Evolutionary conservation across 2,797 vertebrate genomes (phyloP), one percentile per base, ranked within the genome.

Genomic region (Vespertilio murinus): DNA sequence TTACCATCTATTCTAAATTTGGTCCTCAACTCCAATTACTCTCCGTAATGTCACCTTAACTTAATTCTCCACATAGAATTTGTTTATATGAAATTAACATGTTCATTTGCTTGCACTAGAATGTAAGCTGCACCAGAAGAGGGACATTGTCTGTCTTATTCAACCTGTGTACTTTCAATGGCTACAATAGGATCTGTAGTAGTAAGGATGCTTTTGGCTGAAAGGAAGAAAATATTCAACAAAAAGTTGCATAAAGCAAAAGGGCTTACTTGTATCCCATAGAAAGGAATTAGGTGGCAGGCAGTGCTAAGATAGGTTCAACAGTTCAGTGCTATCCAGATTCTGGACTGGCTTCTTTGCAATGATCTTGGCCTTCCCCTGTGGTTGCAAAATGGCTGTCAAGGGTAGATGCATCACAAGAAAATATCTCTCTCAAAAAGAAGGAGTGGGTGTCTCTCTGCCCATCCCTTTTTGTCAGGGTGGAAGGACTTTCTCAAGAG

Each of bases 161-260:
- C 40, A 78, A 64, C 22, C 17, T 71, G 7, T 38, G 22, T 65
- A 69, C 49, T 40, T 80, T 59, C 56, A 47, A 10, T 3, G 28
- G 23, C n/a, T 87, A 54, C 6, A 45, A 28, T 9, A 74, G 11
- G 80, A 42, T 56, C 23, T 71, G 56, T 35, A 38, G n/a, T 16
- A 30, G 11, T 88, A 90, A 71, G 45, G n/a, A 67, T 71, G 59
- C 45, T 88, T 87, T 81, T 83, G 65, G 47, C 54, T 80, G 42
- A 75, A 89, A 59, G 33, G 77, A 92, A 85, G 22, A 86, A 18
- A 90, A 78, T 88, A 81, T 75, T 83, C 75, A 79, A 78, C 71
- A 73, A 49, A 65, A 81, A 23, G 54, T 59, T 38, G 25, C 42
- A 71, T 22, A 80, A 93, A 77, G 56, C 45, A 11, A 56, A 86